Evolutionary conservation across 2,888 invertebrate genomes (phyloP).

Genomic region (Campaea margaritaria): DNA sequence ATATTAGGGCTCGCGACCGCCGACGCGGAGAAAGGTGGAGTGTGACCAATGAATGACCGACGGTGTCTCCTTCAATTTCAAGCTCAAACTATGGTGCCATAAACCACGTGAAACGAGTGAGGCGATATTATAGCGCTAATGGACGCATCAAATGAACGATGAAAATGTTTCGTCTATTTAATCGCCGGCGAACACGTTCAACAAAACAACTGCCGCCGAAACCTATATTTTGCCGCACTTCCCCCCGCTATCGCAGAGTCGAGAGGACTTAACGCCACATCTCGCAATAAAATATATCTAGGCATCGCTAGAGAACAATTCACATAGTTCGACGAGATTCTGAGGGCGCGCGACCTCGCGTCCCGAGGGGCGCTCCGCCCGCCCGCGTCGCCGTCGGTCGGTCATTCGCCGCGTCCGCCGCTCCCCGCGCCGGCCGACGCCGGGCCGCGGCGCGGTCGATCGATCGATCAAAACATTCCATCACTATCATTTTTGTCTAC

Average conservation of each 20-base stretch:
- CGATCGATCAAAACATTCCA: constrained; percentile 78
- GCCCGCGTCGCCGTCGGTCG: background rate
- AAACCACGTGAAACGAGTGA: background rate
- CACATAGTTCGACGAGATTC: background rate
- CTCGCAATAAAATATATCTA: background rate
- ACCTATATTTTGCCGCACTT: background rate
- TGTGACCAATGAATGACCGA: constrained; percentile 7
- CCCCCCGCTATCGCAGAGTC: background rate
- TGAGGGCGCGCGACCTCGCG: background rate
- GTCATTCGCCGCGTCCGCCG: background rate
- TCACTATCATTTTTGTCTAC: constrained; percentile 72
- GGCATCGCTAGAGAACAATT: background rate
- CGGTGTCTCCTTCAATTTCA: background rate
- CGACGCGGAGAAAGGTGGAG: constrained; percentile 1
- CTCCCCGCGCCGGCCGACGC: constrained; percentile 6
- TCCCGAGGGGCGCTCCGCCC: background rate
- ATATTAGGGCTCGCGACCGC: constrained; percentile 16
- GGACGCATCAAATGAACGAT: background rate
- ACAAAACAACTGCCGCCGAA: background rate
- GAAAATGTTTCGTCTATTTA: background rate
- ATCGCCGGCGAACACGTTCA: background rate
- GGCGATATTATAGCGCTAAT: background rate
- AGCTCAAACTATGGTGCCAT: background rate
- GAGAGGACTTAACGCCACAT: background rate
- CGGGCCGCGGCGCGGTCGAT: constrained; percentile 47